These are phyloP conservation scores for Amblyopsis rosae DNA, from an alignment of 2,113 vertebrate species.

Conservation along the genomic window DNA sequence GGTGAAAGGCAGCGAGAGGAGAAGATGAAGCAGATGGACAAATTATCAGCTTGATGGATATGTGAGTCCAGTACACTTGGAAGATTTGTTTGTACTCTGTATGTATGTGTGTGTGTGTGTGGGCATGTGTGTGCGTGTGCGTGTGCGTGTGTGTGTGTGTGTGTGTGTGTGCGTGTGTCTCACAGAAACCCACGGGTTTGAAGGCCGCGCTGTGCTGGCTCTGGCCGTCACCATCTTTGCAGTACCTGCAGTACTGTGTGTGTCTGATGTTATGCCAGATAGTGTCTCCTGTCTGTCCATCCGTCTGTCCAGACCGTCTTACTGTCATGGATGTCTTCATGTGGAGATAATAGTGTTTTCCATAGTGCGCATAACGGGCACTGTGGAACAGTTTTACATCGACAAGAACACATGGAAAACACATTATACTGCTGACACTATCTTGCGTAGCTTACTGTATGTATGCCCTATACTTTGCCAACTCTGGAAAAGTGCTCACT, in stretches of 20 bases:
- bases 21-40: slow-evolving; percentile 26
- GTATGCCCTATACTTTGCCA: too few species aligned
- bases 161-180: background rate
- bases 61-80: slow-evolving; percentile 16
- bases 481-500: too few species aligned
- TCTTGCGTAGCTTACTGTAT: too few species aligned
- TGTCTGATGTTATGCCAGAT: background rate
- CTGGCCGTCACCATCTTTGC: too few species aligned
- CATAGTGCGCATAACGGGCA: too few species aligned
- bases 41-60: slow-evolving; percentile 41
- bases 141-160: slow-evolving; percentile 4
- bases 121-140: background rate
- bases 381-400: too few species aligned
- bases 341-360: too few species aligned
- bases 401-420: too few species aligned
- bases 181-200: too few species aligned
- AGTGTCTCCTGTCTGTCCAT: background rate
- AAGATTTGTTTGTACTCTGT: slow-evolving; percentile 13
- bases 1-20: background rate
- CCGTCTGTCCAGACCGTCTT: background rate
- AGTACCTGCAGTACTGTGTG: background rate
- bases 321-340: too few species aligned
- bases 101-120: background rate
- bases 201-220: too few species aligned
- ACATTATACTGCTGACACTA: too few species aligned